Conservation (phyloP, 2,888 invertebrate species). For the Geotrupes spiniger region DNA sequence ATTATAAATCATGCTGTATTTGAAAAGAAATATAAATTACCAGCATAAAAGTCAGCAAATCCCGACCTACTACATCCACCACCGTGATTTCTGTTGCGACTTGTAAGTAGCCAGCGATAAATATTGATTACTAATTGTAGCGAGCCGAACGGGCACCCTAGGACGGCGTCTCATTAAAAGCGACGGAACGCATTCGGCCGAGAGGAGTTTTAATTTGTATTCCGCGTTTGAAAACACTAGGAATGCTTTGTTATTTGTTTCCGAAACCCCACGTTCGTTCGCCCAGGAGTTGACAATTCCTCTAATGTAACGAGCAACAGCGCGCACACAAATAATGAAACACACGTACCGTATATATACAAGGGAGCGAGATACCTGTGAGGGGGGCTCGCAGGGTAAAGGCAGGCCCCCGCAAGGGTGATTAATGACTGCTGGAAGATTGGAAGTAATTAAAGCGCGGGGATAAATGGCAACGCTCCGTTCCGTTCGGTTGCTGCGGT, state of each 20-base stretch:
- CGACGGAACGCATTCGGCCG: background rate
- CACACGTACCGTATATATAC: slow-evolving; percentile 2
- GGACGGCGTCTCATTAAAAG: no score
- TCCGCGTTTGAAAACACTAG: background rate
- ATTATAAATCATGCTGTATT: no score
- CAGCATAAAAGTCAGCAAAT: no score
- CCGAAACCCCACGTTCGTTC: background rate
- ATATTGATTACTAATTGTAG: no score
- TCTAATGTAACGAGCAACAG: background rate
- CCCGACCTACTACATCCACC: no score
- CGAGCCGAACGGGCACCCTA: no score
- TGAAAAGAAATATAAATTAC: no score
- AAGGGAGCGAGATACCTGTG: slow-evolving; percentile 6
- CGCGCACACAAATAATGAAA: slow-evolving; percentile 5
- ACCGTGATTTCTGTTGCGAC: no score
- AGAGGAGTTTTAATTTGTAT: slow-evolving; percentile 2
- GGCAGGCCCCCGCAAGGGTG: slow-evolving; percentile 37
- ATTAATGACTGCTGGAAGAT: slow-evolving; percentile 53
- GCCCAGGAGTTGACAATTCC: slow-evolving; percentile 5
- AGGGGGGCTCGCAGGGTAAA: slow-evolving; percentile 10
- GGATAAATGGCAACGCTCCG: slow-evolving; percentile 52
- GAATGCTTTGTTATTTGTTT: slow-evolving; percentile 5
- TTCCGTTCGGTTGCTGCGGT: slow-evolving; percentile 50
- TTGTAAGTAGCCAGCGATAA: no score
- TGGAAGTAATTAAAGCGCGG: slow-evolving; percentile 54